Evolutionary conservation across 1,140 invertebrate genomes (phyloP), one percentile per base, ranked within the genome.

Genomic region (Zelostemma sp.): DNA sequence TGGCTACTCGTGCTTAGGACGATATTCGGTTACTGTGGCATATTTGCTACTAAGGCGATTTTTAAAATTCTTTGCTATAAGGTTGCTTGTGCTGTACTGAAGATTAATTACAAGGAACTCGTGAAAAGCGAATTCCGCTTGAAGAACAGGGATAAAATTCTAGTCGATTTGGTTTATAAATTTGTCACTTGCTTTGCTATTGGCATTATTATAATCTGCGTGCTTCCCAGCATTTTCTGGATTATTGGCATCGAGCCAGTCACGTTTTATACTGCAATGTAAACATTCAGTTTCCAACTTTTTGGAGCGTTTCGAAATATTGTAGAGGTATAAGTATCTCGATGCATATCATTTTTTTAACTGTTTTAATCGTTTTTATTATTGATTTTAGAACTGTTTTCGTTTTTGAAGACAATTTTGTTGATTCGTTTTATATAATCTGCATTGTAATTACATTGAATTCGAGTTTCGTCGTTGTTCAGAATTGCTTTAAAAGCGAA

Each of bases 251-350:
- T 97, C 59, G 92, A 93, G 79, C 81, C 94, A 73, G 90, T 90
- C 0, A 92, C 92, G 1, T 95, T 94, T 86, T 95, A 93, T 75
- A 94, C 93, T 2, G 94, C 96, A 88, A 89, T 95, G 63, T 95
- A 87, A 87, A 75, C 46, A 40, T 45, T 16, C 16, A 4, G 21
- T 35, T 35, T n/a, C 11, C 6, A 35, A n/a, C 33, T n/a, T 35
- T n/a, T 9, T n/a, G 1, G 33, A 5, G 33, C 3, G 33, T 35
- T 35, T 9, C 33, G 33, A 35, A 9, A 35, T 9, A 6, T 6
- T n/a, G n/a, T n/a, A n/a, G n/a, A n/a, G n/a, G n/a, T n/a, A n/a
- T n/a, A n/a, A n/a, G n/a, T n/a, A n/a, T n/a, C n/a, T n/a, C n/a
- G n/a, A n/a, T n/a, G n/a, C n/a, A n/a, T n/a, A n/a, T n/a, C n/a